A percentile compares a stretch with the other conserved stretches of the same genome.
These are phyloP conservation scores for Actinopyga echinites DNA, from an alignment of 53 echinoderm and acorn worm genomes.

Conservation along the genomic window DNA sequence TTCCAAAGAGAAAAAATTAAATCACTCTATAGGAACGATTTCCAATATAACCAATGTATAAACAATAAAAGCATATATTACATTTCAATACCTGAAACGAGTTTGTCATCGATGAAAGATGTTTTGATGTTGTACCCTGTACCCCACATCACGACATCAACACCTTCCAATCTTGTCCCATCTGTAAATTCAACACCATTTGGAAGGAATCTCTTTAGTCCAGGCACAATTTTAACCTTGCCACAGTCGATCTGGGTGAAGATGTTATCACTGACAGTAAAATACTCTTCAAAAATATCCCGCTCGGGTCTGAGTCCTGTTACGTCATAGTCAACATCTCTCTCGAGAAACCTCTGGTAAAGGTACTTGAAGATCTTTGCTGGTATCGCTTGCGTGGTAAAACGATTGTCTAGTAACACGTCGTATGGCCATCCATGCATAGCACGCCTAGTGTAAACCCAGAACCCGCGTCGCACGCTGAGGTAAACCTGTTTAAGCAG, in stretches of 20 bases:
- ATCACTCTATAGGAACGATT: too few species aligned
- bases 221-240: not conserved
- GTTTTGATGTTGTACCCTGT: conserved; percentile 8
- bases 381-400: not conserved
- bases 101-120: not conserved
- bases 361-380: not conserved
- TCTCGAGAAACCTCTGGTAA: not conserved
- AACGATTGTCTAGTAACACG: not conserved
- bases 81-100: not conserved
- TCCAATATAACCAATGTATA: too few species aligned
- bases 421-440: not conserved
- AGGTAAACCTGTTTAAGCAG: not conserved
- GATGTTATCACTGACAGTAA: not conserved
- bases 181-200: conserved; percentile 1
- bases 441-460: not conserved
- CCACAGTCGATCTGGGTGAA: not conserved
- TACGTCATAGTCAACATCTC: conserved; percentile 2
- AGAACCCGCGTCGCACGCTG: not conserved
- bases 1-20: too few species aligned
- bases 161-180: not conserved
- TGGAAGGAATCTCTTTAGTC: not conserved
- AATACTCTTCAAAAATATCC: not conserved
- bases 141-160: not conserved
- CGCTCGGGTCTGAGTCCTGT: not conserved
- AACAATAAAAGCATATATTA: too few species aligned